Evolutionary conservation across 2,797 vertebrate species (phyloP).

Genomic region (Bradypus variegatus): DNA sequence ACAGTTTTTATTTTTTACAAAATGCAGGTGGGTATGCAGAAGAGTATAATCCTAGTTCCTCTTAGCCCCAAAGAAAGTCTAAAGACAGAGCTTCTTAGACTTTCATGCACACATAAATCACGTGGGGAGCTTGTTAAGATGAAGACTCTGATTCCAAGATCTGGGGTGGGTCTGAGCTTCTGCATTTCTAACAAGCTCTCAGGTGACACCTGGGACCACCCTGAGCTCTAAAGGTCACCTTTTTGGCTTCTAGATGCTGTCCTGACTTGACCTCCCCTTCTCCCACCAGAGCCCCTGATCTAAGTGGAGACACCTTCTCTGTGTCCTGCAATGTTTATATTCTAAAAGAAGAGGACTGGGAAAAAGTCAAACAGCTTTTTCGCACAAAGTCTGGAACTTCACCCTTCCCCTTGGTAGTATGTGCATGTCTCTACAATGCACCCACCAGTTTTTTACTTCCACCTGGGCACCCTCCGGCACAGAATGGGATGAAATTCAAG

Average conservation of each 20-base stretch:
- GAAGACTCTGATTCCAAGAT: background rate
- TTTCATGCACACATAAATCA: background rate
- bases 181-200: background rate
- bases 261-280: background rate
- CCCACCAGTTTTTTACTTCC: background rate
- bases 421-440: background rate
- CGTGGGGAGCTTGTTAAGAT: rapidly evolving
- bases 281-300: background rate
- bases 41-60: background rate
- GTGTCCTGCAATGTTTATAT: too few relatives aligned
- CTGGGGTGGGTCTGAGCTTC: background rate
- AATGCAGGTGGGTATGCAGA: background rate
- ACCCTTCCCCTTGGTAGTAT: background rate
- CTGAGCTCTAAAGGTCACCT: background rate
- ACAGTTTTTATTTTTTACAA: background rate
- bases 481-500: background rate
- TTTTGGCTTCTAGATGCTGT: background rate
- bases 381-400: background rate
- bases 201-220: background rate
- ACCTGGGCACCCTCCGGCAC: background rate
- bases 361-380: background rate
- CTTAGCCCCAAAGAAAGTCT: background rate
- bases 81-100: background rate
- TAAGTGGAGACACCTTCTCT: background rate
- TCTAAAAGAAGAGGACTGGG: background rate